phyloP scores from a whole-genome alignment of 2,888 invertebrate species.

The Phorcus lineatus region DNA sequence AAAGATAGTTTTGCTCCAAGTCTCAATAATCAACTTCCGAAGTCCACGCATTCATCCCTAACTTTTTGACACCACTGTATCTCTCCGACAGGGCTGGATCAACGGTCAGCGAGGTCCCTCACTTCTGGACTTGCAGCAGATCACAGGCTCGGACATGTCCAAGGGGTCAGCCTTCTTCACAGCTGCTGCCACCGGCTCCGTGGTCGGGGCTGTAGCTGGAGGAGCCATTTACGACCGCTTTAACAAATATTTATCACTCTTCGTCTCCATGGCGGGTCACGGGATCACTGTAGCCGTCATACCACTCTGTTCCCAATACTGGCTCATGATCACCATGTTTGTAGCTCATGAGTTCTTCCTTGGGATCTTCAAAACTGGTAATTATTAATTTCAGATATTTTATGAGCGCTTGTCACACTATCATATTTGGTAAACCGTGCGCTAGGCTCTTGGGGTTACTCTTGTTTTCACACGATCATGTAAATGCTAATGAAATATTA shows the following conservation, averaged over 20 bases:
- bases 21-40: too few species aligned
- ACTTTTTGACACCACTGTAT: neutral
- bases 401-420: neutral
- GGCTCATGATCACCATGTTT: conserved; percentile 14
- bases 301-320: neutral
- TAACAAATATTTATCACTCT: neutral
- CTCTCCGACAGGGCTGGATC: conserved; percentile 16
- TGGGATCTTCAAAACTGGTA: neutral
- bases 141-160: conserved; percentile 32
- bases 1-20: too few species aligned
- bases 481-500: too few species aligned
- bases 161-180: conserved; percentile 44
- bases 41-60: too few species aligned
- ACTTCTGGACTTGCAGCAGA: conserved; percentile 38
- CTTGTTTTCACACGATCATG: too few species aligned
- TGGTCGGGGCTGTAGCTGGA: neutral
- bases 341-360: neutral
- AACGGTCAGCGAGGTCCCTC: conserved; percentile 42
- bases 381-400: neutral
- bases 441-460: too few species aligned
- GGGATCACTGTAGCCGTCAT: conserved; percentile 1
- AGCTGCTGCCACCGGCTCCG: conserved; percentile 36
- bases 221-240: conserved; percentile 16
- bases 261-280: neutral
- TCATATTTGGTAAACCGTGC: too few species aligned